Base-by-base conservation (phyloP, 2,797 vertebrate species). In the Bryconaethiops microstoma region DNA sequence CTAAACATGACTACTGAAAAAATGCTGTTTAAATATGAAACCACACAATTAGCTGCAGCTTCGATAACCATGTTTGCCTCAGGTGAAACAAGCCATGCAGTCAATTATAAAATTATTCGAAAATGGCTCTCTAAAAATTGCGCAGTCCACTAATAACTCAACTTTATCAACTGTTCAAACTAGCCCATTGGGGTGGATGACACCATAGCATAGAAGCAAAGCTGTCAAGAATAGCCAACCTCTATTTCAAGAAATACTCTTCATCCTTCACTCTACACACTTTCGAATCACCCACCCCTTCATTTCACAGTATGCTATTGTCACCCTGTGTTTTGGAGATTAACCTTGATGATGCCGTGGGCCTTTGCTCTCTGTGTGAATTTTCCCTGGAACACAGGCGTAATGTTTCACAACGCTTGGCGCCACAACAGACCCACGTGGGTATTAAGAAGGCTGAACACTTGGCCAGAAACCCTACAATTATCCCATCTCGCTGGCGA, bases 341-440 rank as follows among this genome's bases (percentile, higher is more conserved):
- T 91, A 92, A 91, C 90, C 91, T 90, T 87, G 74, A 89, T 88
- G 88, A 89, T 92, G 90, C 93, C 76, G 57, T 74, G 73, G 52
- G 70, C 70, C 78, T 82, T 79, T 84, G 74, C 86, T 84, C 86
- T 65, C 72, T 16, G 12, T 79, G 50, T 17, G 84, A 75, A 55
- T 85, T 82, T 76, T 78, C 74, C 54, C 23, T 78, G 69, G 69
- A 82, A 76, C 63, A 10, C 84, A 81, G 83, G 8, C 57, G 86
- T 86, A 89, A 69, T 84, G 87, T 93, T 93, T 91, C 88, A 87
- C 91, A 93, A 93, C 88, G 91, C 91, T 86, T 92, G 92, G 92
- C 92, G 92, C 92, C 92, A 85, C 88, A 77, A 85, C 25, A 83
- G 90, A 91, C 87, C 89, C 91, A 91, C 89, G 87, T 90, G 92